These are phyloP conservation scores for Hapalemur alaotrensis DNA, from an alignment of 2,797 vertebrate genomes.

Conservation along the genomic window DNA sequence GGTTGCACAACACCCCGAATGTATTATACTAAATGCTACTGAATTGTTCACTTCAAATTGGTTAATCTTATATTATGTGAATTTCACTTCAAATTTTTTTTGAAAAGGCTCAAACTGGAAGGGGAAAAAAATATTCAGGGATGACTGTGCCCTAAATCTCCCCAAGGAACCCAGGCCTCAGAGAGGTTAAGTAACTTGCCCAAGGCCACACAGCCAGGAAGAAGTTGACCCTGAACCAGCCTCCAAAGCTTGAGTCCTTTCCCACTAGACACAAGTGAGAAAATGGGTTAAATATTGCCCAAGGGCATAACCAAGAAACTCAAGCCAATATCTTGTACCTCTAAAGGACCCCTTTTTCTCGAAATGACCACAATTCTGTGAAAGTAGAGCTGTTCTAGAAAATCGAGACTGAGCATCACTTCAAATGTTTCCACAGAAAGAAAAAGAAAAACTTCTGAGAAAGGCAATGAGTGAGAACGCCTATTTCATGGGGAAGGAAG, in stretches of 20 bases:
- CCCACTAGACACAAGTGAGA: neutral
- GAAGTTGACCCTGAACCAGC: neutral
- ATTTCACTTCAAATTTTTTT: neutral
- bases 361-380: conserved; percentile 43
- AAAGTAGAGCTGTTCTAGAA: conserved; percentile 32
- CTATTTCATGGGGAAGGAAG: neutral
- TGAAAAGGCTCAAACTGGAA: neutral
- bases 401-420: neutral
- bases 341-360: neutral
- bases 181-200: neutral
- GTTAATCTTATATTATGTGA: neutral
- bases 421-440: neutral
- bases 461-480: neutral
- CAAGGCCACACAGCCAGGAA: neutral
- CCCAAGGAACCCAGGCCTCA: neutral
- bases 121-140: neutral
- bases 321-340: neutral
- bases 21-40: too few relatives aligned
- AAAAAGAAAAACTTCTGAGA: neutral
- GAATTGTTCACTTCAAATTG: neutral
- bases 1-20: neutral
- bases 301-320: neutral
- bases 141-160: neutral
- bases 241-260: neutral
- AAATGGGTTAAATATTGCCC: neutral